Base-by-base conservation (phyloP, 2,888 invertebrate genomes). In the Drosophila bunnanda region DNA sequence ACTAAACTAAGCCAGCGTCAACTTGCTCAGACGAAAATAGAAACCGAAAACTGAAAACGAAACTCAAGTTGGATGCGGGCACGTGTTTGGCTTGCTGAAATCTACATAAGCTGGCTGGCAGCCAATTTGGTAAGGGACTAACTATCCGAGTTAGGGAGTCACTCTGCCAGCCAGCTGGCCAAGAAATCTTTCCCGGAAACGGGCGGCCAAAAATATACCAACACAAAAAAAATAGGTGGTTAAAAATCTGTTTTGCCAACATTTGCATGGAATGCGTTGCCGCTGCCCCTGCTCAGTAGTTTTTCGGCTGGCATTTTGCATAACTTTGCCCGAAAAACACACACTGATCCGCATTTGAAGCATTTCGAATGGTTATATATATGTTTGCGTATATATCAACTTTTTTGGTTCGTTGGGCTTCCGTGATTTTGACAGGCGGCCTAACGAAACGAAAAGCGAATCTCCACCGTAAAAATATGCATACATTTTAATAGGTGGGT, bases 201-300 rank as follows among this genome's bases (percentile, higher is more conserved):
- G 69, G 71, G 61, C 34, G 32, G 66, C 41, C 53, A 39, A 61
- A 66, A 46, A 30, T 58, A 7, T 4, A 15, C 13, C 4, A 12
- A 13, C 12, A 13, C 2, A n/a, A 12, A 67, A 64, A 75, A 82
- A 77, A 83, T 70, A 77, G 55, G 70, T 55, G 59, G 74, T 69
- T 77, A 80, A 79, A 87, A 88, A 88, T 87, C 89, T 87, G 87
- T 84, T 88, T 88, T 81, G 87, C 79, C 64, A 82, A 80, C 83
- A 84, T 84, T 89, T 84, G 78, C 82, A 77, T 84, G 79, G 79
- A 70, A 86, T 82, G 88, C 81, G 83, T 73, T 68, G 70, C 67
- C 62, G 50, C 20, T 13, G 32, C 50, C 50, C 50, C 50, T 44
- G 9, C 62, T 48, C 75, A 75, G 50, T 72, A 75, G 75, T 70